These are phyloP conservation scores for Oxygymnocypris stewartii DNA, from an alignment of 2,113 vertebrate species.

Conservation along the genomic window DNA sequence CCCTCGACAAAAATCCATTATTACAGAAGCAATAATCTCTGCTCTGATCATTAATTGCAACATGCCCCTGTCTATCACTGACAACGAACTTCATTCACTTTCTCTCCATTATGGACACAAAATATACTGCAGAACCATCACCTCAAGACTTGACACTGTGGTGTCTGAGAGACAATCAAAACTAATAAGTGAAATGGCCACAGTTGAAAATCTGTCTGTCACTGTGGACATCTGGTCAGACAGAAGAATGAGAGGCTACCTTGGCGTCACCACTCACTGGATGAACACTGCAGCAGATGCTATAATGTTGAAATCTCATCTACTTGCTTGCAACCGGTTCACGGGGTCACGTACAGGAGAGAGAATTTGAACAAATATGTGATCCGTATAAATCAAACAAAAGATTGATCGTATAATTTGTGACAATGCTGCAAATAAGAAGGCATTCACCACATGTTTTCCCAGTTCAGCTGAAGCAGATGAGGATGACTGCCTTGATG, in stretches of 20 bases:
- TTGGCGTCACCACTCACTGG: constrained; percentile 48
- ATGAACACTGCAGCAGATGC: constrained; percentile 30
- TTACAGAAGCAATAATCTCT: no score
- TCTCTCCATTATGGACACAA: no score
- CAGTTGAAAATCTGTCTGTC: no score
- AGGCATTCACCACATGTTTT: constrained; percentile 2
- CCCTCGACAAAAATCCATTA: no score
- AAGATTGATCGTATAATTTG: background rate
- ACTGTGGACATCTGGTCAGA: constrained; percentile 52
- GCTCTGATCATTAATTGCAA: no score
- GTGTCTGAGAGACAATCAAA: no score
- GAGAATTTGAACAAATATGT: background rate
- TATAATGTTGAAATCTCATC: constrained; percentile 13
- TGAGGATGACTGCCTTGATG: constrained; percentile 12
- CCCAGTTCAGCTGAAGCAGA: constrained; percentile 9
- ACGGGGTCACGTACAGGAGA: background rate
- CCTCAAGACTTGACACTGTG: no score
- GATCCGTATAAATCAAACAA: background rate
- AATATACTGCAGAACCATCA: no score
- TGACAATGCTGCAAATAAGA: background rate
- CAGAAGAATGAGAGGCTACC: constrained; percentile 48
- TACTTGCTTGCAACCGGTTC: background rate
- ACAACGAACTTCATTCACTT: no score
- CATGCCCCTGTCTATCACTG: no score
- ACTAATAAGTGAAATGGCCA: no score